Base-by-base conservation (phyloP, 2,888 invertebrate species). In the Caenorhabditis becei region DNA sequence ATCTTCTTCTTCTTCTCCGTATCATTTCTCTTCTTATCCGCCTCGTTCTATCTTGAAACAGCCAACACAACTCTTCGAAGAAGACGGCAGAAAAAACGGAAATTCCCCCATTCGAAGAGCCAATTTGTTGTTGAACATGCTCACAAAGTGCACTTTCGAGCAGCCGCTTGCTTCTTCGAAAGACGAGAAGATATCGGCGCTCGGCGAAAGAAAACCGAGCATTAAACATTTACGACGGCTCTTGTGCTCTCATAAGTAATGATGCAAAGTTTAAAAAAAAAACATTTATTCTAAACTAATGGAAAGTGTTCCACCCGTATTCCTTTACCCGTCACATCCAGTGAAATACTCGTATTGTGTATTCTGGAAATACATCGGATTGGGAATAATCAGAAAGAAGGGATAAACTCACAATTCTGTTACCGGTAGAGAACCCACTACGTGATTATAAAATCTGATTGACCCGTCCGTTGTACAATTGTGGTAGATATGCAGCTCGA, bases 381-480 rank as follows among this genome's bases (percentile, higher is more conserved):
- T 10, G 16, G 14, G 8, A 5, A 2, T n/a, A 20, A 14, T 24
- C 5, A 18, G 10, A n/a, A 3, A 41, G 5, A 1, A 11, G 14
- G 11, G n/a, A 32, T n/a, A n/a, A 10, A 71, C 72, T 56, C 49
- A 63, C 72, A 10, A 35, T n/a, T 5, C 11, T 5, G 32, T 16
- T 10, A 63, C 58, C 18, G 47, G 32, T n/a, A 62, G n/a, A 0
- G 14, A 7, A 58, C 16, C 8, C 28, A 16, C 54, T 53, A 41
- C 14, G 28, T 16, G 54, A 63, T 8, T 3, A 18, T 16, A 0
- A n/a, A n/a, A n/a, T n/a, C 5, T 0, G 10, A 63, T 47, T 0
- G 2, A 1, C 10, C 63, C 63, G 58, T 58, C 23, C 1, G 2
- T 4, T 2, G 72, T 20, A 11, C 72, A 72, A 18, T 72, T 72